Evolutionary conservation across 1,140 invertebrate genomes (phyloP).

Genomic region (Lepidurus apus): DNA sequence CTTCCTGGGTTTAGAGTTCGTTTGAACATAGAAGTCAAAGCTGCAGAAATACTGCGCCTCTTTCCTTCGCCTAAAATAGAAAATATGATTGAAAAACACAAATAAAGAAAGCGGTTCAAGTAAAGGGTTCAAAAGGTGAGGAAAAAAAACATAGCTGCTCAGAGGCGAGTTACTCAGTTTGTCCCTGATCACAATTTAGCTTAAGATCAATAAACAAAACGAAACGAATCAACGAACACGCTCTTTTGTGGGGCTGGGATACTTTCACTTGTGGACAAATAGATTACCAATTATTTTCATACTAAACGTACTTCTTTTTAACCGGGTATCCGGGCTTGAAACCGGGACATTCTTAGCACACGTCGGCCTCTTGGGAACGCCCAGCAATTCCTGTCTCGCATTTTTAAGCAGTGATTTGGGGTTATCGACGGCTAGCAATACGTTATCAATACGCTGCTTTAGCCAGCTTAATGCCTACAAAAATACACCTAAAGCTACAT

Average conservation of each 20-base stretch:
- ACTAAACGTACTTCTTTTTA: not conserved
- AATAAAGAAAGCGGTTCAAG: not conserved
- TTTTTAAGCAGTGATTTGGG: conserved; percentile 9
- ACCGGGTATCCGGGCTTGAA: not conserved
- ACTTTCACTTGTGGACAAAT: not conserved
- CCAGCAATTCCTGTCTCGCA: conserved; percentile 21
- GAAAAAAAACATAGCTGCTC: too few species aligned
- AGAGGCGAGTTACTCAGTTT: too few species aligned
- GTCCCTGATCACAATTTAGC: too few species aligned
- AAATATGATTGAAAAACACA: not conserved
- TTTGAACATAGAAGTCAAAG: conserved; percentile 5
- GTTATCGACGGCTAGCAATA: conserved; percentile 24
- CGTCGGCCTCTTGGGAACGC: not conserved
- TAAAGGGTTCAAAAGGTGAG: too few species aligned
- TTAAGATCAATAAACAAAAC: too few species aligned
- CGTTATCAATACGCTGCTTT: conserved; percentile 33
- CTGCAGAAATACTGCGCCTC: conserved; percentile 3
- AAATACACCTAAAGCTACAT: conserved; percentile 5
- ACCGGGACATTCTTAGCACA: not conserved
- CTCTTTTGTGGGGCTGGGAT: too few species aligned
- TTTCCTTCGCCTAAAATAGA: conserved; percentile 1
- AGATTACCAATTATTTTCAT: not conserved
- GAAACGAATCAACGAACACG: too few species aligned
- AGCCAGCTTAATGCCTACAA: conserved; percentile 25
- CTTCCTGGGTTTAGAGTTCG: conserved; percentile 2